Base-by-base conservation (phyloP, 2,888 invertebrate genomes). In the Iselma pallidipennis region DNA sequence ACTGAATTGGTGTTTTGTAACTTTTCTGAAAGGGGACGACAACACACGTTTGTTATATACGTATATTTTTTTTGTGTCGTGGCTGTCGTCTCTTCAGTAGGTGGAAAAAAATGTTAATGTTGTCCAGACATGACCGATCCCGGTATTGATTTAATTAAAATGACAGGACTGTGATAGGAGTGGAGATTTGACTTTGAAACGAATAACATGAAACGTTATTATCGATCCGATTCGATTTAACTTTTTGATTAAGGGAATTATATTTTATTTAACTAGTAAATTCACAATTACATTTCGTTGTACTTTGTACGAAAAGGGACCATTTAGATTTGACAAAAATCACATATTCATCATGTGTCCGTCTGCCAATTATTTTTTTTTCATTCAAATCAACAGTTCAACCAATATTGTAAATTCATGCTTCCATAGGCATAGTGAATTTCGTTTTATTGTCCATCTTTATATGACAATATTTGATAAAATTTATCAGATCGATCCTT, bases 71-170 rank as follows among this genome's bases (percentile, higher is more conserved):
- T 25, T 50, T 29, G 16, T 51, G 16, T 51, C 19, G 19, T 16
- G 37, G 6, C 19, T 37, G 16, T 37, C 12, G 6, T 29, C 31
- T 51, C 14, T 25, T n/a, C 65, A 63, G 70, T 66, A 64, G 21
- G 42, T 42, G 21, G 42, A 67, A 66, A 71, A 72, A 71, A 72
- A 73, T 66, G 63, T 67, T 69, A 66, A 61, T 62, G 66, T 63
- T 63, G 59, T 63, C 61, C 37, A 33, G 59, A 70, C 68, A 72
- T 65, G 71, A 61, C 63, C 66, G 66, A 66, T 68, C 71, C 71
- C 69, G 67, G 66, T 67, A 68, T 70, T 67, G 70, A 70, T 72
- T 70, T 71, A 72, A 72, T 72, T 71, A 71, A 68, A 67, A 55
- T 54, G 72, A 72, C 72, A 70, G 66, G 49, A 55, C 55, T 55